phyloP scores from a whole-genome alignment of 2,113 vertebrate species.

The Pycnonotus jocosus region DNA sequence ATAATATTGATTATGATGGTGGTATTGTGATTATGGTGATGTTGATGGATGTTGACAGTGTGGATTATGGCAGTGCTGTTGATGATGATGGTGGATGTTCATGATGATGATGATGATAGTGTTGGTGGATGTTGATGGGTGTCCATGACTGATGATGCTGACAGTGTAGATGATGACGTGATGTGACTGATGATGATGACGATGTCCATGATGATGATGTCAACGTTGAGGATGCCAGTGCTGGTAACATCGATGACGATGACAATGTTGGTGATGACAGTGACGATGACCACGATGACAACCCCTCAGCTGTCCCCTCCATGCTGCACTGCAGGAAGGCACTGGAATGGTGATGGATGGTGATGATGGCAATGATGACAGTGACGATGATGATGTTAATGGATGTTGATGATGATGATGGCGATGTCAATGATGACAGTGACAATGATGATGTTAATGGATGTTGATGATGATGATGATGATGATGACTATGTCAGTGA shows the following conservation, averaged over 20 bases:
- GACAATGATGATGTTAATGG: too few relatives aligned
- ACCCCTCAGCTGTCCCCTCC: background rate
- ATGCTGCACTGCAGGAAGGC: background rate
- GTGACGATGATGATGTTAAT: background rate
- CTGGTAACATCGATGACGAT: background rate
- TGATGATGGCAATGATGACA: too few relatives aligned
- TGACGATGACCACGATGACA: too few relatives aligned
- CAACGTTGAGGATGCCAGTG: background rate
- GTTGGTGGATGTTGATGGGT: background rate
- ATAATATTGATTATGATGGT: background rate
- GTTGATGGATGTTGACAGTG: background rate
- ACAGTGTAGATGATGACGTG: background rate
- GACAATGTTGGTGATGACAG: background rate
- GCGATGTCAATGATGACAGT: too few relatives aligned
- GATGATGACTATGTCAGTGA: too few relatives aligned
- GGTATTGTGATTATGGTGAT: background rate
- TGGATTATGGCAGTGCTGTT: too few relatives aligned
- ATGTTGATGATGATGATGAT: too few relatives aligned
- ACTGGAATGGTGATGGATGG: background rate
- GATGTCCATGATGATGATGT: fast-evolving
- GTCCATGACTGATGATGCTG: background rate
- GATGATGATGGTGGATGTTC: too few relatives aligned
- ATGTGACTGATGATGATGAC: background rate
- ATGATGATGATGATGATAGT: too few relatives aligned
- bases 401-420: background rate